These are phyloP conservation scores for Gobio occitaniae DNA, from an alignment of 2,797 vertebrate species.

Conservation along the genomic window DNA sequence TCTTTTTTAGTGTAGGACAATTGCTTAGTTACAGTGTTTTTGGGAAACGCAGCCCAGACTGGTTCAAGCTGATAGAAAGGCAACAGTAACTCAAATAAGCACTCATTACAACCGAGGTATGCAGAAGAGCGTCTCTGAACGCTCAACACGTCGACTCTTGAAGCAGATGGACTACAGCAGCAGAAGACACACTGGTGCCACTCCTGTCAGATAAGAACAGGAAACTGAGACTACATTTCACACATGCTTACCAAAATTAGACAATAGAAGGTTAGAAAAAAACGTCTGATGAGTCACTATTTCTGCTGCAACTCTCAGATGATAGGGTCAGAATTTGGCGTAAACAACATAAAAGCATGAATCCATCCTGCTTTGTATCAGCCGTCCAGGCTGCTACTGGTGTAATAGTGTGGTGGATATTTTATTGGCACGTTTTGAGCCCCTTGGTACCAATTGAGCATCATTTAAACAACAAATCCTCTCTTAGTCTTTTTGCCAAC, in stretches of 20 bases:
- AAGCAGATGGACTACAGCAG: no score
- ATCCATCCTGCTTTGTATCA: constrained; percentile 52
- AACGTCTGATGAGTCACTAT: not conserved
- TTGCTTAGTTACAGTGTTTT: no score
- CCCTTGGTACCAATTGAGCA: no score
- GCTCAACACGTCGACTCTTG: no score
- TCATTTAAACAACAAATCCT: not conserved
- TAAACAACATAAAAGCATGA: constrained; percentile 54
- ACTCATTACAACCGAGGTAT: no score
- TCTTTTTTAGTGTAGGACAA: no score
- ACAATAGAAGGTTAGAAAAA: not conserved
- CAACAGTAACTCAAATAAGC: no score
- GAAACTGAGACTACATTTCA: not conserved
- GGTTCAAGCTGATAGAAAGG: no score
- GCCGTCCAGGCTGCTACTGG: not conserved
- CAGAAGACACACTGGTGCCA: no score
- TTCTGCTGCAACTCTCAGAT: constrained; percentile 42
- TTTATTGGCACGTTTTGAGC: not conserved
- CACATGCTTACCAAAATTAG: not conserved
- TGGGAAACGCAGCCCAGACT: no score
- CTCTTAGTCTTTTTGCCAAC: no score
- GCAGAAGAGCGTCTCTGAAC: no score
- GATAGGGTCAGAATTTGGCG: constrained; percentile 48
- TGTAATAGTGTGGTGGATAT: not conserved
- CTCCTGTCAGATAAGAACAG: not conserved